Percentiles rank a stretch among this genome's conserved stretches.
These are phyloP conservation scores for Ecdyonurus torrentis DNA, from an alignment of 2,888 invertebrate species.

Conservation along the genomic window DNA sequence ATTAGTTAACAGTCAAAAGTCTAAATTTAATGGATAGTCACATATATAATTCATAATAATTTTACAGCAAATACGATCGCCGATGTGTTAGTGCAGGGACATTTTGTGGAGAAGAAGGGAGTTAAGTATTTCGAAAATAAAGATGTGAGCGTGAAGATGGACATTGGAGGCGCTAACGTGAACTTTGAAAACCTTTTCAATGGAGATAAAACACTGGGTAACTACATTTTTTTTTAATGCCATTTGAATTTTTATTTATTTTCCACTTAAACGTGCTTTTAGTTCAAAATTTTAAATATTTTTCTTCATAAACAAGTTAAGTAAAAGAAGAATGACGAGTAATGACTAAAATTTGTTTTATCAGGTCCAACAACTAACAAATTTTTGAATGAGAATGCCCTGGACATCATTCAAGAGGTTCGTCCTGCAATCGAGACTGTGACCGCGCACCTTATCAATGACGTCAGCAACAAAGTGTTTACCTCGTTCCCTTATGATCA, in stretches of 20 bases:
- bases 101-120: constrained; percentile 35
- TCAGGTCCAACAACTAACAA: constrained; percentile 10
- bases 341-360: constrained; percentile 4
- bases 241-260: no score
- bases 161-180: constrained; percentile 40
- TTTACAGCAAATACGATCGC: constrained; percentile 45
- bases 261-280: no score
- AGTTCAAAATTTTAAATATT: background rate
- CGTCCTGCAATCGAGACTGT: constrained; percentile 18
- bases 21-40: no score
- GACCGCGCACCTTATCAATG: constrained; percentile 15
- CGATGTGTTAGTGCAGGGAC: constrained; percentile 44
- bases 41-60: no score
- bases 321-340: background rate
- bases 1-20: no score
- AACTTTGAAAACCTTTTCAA: constrained; percentile 48
- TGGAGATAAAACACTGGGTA: constrained; percentile 44
- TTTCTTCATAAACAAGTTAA: background rate
- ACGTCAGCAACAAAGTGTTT: constrained; percentile 17
- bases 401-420: constrained; percentile 17
- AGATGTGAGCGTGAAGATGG: constrained; percentile 41
- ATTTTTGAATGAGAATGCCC: constrained; percentile 19
- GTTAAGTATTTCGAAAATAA: constrained; percentile 43
- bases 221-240: no score
- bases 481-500: constrained; percentile 15